Base-by-base conservation (phyloP, 2,888 invertebrate species). In the Tinea semifulvella region DNA sequence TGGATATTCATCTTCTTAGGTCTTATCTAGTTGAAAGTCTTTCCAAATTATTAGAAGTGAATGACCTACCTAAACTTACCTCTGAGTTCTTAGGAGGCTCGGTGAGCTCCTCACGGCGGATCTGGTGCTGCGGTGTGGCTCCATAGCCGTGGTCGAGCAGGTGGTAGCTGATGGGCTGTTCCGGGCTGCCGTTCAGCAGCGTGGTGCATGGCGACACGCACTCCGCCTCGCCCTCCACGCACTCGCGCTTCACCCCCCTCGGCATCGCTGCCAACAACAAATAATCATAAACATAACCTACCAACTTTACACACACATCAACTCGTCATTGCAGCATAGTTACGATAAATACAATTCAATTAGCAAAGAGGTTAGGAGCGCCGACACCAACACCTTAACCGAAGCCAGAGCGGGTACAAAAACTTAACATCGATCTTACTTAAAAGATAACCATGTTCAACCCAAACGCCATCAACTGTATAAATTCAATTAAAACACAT, bases 71-170 rank as follows among this genome's bases (percentile, higher is more conserved):
- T n/a, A n/a, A n/a, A 14, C 5, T 31, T 66, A 82, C 82, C 69
- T 82, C 82, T 51, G 85, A 84, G 56, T 80, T 81, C 68, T 81
- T 83, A 63, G 83, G 80, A 63, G 82, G 82, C 62, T 70, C 76
- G 52, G 77, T 63, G 55, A 70, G 82, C 62, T 74, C 83, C 70
- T 83, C 82, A 51, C 82, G 80, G 59, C 85, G 80, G 54, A 86
- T 83, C 68, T 86, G 88, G 57, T 85, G 85, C 63, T 88, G 86
- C 49, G 91, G 90, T 52, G 91, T 91, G 58, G 90, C 90, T 53
- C 92, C 92, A 77, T 94, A 94, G 56, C 91, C 92, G 65, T 94
- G 93, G 71, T 94, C 93, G 57, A 91, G 84, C 57, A 93, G 84
- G 73, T 93, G 92, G 53, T 89, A 89, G 73, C 88, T 89, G 58